Conservation (phyloP, 2,113 vertebrate genomes). For the Calidris pugnax region DNA sequence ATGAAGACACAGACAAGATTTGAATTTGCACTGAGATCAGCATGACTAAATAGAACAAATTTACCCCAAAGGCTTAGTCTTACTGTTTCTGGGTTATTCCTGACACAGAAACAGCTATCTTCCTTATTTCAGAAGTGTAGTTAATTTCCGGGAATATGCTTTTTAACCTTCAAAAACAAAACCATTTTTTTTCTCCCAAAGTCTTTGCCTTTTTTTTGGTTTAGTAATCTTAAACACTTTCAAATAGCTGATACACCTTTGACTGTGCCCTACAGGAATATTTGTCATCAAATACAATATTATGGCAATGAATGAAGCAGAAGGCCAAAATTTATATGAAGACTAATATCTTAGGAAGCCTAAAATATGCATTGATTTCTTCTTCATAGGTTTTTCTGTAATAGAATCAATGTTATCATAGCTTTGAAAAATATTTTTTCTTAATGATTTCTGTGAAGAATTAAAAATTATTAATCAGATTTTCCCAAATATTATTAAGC, state of each 20-base stretch:
- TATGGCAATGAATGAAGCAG: background rate
- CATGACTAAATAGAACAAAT: background rate
- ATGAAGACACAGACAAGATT: background rate
- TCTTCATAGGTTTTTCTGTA: background rate
- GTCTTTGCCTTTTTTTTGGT: background rate
- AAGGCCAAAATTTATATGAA: background rate
- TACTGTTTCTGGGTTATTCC: background rate
- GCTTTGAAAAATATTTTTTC: background rate
- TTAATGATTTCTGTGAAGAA: background rate
- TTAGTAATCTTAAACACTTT: background rate
- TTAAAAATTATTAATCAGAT: background rate
- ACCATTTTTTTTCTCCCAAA: background rate
- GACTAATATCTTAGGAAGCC: background rate
- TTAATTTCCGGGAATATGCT: background rate
- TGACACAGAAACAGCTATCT: background rate
- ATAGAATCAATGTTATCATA: background rate
- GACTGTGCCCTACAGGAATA: background rate
- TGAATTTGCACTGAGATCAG: background rate
- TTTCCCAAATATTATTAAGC: background rate
- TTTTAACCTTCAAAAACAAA: background rate
- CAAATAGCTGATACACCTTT: background rate
- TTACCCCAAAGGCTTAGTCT: background rate
- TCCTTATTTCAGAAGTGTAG: background rate
- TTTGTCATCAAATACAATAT: background rate
- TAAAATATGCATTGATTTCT: background rate